phyloP scores from a whole-genome alignment of 2,888 invertebrate species.

The Drosophila merina region DNA sequence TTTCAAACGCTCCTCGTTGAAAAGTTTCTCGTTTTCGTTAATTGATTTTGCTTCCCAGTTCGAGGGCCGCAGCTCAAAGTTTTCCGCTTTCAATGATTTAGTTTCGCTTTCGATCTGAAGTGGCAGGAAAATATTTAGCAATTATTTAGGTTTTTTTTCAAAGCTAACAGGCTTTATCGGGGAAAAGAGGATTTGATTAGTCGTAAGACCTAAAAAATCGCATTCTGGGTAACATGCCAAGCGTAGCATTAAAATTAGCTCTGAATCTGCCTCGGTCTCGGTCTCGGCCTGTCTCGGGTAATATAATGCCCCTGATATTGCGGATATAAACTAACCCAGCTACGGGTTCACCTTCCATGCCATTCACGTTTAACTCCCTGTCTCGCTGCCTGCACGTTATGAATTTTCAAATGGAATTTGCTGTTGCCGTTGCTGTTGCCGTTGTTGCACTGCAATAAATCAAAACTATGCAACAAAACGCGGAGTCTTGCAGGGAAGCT shows the following conservation, averaged over 20 bases:
- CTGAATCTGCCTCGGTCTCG: neutral
- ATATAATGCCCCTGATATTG: conserved; percentile 48
- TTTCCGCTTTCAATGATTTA: conserved; percentile 16
- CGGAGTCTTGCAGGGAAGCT: conserved; percentile 48
- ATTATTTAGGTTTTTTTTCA: neutral
- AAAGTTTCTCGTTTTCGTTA: conserved; percentile 40
- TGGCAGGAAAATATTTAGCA: neutral
- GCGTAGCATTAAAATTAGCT: conserved; percentile 43
- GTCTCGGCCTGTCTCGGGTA: conserved; percentile 28
- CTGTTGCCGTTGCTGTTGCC: conserved; percentile 33
- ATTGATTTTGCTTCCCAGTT: conserved; percentile 46
- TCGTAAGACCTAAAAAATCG: conserved; percentile 6
- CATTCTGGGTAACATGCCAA: conserved; percentile 18
- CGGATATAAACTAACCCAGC: conserved; percentile 44
- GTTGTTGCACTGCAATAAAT: conserved; percentile 69
- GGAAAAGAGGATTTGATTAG: neutral
- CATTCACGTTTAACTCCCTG: conserved; percentile 49
- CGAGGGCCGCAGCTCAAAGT: neutral
- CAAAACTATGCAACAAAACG: conserved; percentile 78
- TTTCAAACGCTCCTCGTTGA: conserved; percentile 28
- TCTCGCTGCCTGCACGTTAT: conserved; percentile 57
- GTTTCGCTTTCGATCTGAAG: conserved; percentile 24
- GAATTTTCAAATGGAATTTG: conserved; percentile 76
- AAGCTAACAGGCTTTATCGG: too few relatives aligned
- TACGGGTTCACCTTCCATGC: conserved; percentile 54